Conservation (phyloP, 2,113 vertebrate genomes). For the Thermophis baileyi region DNA sequence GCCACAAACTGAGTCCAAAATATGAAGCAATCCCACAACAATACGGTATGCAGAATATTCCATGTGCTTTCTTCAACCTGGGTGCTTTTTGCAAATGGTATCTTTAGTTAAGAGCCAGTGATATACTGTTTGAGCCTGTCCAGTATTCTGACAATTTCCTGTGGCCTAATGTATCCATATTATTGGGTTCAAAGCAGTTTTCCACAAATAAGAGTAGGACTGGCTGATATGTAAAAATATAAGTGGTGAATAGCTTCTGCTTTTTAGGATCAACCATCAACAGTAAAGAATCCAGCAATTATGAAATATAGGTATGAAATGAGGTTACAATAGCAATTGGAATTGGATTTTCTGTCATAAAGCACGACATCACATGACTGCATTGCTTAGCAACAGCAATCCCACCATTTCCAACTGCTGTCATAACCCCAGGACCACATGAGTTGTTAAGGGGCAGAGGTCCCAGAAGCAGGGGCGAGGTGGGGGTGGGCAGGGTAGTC, state of each 20-base stretch:
- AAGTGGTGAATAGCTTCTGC: not conserved
- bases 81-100: not conserved
- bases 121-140: not conserved
- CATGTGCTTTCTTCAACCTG: not conserved
- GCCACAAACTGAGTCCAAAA: not conserved
- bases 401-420: not conserved
- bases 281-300: not conserved
- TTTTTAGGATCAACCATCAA: not conserved
- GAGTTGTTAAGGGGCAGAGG: not conserved
- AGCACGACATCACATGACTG: not conserved
- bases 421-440: not conserved
- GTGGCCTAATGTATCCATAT: not conserved
- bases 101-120: not conserved
- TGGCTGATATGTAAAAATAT: not conserved
- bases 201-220: not conserved
- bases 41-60: too few relatives aligned
- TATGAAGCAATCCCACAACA: not conserved
- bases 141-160: not conserved
- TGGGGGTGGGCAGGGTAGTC: not conserved
- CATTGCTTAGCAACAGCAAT: not conserved
- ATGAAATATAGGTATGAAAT: not conserved
- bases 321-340: not conserved
- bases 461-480: not conserved
- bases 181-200: not conserved
- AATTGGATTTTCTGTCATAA: not conserved